phyloP scores from a whole-genome alignment of 2,797 vertebrate species.

The Centropyge bicolor region DNA sequence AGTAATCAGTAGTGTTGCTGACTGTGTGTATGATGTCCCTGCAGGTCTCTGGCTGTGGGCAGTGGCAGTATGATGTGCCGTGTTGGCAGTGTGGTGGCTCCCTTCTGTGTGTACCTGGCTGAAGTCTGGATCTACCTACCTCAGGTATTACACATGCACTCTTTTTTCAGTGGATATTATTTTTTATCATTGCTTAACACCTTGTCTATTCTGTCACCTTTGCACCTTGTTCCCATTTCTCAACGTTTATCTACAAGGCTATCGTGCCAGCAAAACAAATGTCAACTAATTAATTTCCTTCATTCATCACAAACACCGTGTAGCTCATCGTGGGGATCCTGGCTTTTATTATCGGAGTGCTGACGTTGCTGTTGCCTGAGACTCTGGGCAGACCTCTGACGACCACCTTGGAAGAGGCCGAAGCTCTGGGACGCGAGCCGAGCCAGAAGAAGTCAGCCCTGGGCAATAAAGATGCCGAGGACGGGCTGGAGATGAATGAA shows the following conservation, averaged over 20 bases:
- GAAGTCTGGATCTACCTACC: conserved; percentile 91
- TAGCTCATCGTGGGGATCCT: conserved; percentile 91
- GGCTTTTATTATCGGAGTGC: conserved; percentile 89
- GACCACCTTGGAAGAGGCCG: conserved; percentile 90
- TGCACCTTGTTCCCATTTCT: not conserved
- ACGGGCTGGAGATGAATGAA: conserved; percentile 74
- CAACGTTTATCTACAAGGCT: not conserved
- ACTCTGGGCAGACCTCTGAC: conserved; percentile 90
- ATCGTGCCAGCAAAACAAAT: not conserved
- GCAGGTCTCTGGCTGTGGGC: conserved; percentile 92
- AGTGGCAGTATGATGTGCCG: conserved; percentile 95
- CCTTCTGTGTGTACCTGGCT: conserved; percentile 90
- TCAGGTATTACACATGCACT: conserved; percentile 80
- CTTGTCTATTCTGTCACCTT: not conserved
- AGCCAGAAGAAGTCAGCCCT: conserved; percentile 51
- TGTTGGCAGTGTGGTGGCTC: conserved; percentile 91
- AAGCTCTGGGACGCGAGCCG: conserved; percentile 78
- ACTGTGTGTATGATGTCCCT: conserved; percentile 12
- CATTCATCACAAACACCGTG: not conserved
- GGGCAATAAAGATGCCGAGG: conserved; percentile 35
- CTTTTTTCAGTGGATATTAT: not conserved
- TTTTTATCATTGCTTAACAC: not conserved
- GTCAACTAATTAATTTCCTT: not conserved
- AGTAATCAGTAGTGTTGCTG: not conserved
- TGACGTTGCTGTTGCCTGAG: conserved; percentile 91